Evolutionary conservation across 1,140 invertebrate species (phyloP).

Genomic region (Scaptomyza montana): DNA sequence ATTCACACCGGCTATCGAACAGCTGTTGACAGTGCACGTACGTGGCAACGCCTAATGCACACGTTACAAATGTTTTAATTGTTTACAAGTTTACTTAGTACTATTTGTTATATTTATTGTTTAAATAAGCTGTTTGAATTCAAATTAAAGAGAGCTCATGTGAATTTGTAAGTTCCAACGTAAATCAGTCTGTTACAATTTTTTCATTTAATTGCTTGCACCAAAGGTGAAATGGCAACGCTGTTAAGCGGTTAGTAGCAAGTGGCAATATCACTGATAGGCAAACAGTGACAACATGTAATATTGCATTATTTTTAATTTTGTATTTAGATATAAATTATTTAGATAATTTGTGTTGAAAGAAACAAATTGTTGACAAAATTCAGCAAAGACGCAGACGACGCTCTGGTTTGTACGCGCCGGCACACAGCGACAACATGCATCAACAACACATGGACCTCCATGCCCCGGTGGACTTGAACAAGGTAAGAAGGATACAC

Average conservation of each 20-base stretch:
- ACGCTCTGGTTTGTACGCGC: conserved; percentile 55
- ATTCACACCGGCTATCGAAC: neutral
- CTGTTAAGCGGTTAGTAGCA: conserved; percentile 7
- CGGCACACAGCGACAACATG: conserved; percentile 58
- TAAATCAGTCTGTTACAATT: no score
- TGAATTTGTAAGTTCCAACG: conserved; percentile 6
- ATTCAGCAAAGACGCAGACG: conserved; percentile 56
- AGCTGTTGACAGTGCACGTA: neutral
- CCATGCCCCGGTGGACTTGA: conserved; percentile 86
- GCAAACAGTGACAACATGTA: conserved; percentile 46
- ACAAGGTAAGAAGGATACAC: conserved; percentile 85
- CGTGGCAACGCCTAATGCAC: conserved; percentile 33
- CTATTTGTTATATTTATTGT: neutral
- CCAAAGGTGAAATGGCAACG: conserved; percentile 20
- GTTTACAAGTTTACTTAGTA: neutral
- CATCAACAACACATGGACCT: conserved; percentile 83
- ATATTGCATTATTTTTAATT: conserved; percentile 46
- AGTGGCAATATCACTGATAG: conserved; percentile 36
- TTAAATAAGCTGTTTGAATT: neutral
- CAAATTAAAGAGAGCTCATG: neutral
- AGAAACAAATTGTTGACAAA: conserved; percentile 46
- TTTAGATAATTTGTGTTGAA: conserved; percentile 38
- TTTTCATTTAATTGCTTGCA: neutral
- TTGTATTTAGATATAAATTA: conserved; percentile 33
- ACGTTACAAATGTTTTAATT: conserved; percentile 19